Evolutionary conservation across 1,140 invertebrate genomes (phyloP).

Genomic region (Matsumurasca onukii): DNA sequence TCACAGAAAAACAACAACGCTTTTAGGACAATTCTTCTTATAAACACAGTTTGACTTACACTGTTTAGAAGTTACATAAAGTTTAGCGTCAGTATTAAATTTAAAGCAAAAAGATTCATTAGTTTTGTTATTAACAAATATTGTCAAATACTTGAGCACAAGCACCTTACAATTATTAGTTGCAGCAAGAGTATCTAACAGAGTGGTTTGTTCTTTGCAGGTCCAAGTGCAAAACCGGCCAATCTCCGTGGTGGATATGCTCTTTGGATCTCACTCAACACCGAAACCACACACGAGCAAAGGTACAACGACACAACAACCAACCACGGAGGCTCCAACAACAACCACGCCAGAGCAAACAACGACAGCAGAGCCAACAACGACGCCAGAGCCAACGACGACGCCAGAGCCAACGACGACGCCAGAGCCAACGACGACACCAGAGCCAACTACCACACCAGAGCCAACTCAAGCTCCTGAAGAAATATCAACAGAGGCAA

Average conservation of each 20-base stretch:
- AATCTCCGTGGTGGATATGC: neutral
- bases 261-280: neutral
- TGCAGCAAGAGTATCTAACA: too few species aligned
- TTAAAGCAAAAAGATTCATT: too few species aligned
- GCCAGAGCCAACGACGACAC: neutral
- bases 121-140: too few species aligned
- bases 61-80: too few species aligned
- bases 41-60: too few species aligned
- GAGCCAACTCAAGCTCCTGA: neutral
- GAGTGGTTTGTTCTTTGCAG: constrained; percentile 9
- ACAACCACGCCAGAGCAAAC: neutral
- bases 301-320: too few species aligned
- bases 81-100: too few species aligned
- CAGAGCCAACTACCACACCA: neutral
- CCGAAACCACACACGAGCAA: too few species aligned
- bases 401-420: neutral
- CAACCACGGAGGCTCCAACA: neutral
- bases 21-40: too few species aligned
- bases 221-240: neutral
- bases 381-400: neutral
- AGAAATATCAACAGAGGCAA: neutral
- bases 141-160: too few species aligned
- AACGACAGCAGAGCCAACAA: neutral
- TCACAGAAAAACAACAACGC: too few species aligned
- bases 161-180: too few species aligned